phyloP scores from a whole-genome alignment of 2,888 invertebrate species.

The Empis stercorea region DNA sequence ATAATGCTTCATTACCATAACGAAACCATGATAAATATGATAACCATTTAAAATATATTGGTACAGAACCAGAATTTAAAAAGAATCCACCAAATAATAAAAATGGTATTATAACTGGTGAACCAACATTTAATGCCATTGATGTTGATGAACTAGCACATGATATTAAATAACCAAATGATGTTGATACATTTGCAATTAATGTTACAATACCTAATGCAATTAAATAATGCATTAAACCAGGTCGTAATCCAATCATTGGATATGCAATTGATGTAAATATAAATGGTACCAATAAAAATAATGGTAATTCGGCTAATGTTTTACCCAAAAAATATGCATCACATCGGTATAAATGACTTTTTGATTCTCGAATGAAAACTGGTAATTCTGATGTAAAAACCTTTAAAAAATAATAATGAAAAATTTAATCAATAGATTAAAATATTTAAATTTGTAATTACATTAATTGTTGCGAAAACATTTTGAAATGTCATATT shows the following conservation, averaged over 20 bases:
- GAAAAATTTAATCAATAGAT: no score
- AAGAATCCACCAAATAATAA: slow-evolving; percentile 93
- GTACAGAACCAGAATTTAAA: slow-evolving; percentile 80
- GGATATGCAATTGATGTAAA: slow-evolving; percentile 78
- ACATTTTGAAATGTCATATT: slow-evolving; percentile 92
- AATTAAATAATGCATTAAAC: slow-evolving; percentile 54
- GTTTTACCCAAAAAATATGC: slow-evolving; percentile 88
- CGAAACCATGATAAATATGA: slow-evolving; percentile 86
- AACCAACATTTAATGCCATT: slow-evolving; percentile 82
- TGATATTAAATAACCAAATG: slow-evolving; percentile 86
- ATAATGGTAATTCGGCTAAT: slow-evolving; percentile 76
- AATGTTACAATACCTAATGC: slow-evolving; percentile 61
- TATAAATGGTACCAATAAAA: slow-evolving; percentile 66
- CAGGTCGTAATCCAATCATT: slow-evolving; percentile 71
- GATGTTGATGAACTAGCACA: slow-evolving; percentile 70
- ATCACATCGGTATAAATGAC: slow-evolving; percentile 82
- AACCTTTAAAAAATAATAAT: neutral
- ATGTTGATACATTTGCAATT: slow-evolving; percentile 79
- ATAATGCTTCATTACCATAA: slow-evolving; percentile 78
- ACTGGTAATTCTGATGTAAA: neutral
- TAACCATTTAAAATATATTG: slow-evolving; percentile 71
- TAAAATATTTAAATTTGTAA: no score
- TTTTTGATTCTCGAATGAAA: slow-evolving; percentile 63
- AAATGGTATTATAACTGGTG: slow-evolving; percentile 85
- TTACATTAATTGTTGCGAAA: slow-evolving; percentile 87